Evolutionary conservation across 2,888 invertebrate genomes (phyloP), one percentile per base, ranked within the genome.

Genomic region (Nomada ferruginata): DNA sequence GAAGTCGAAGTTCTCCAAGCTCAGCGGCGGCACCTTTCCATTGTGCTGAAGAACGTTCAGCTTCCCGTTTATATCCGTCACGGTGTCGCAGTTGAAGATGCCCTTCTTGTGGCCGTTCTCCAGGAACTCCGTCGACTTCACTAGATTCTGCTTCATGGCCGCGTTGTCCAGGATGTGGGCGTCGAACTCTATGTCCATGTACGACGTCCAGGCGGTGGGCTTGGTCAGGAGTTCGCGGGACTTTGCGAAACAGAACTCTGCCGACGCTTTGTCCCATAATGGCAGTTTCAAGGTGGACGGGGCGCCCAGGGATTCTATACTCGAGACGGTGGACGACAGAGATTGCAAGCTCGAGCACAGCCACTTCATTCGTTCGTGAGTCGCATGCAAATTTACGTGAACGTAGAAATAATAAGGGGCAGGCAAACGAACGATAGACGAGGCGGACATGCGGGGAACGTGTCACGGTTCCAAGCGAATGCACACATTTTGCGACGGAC

Each of bases 171-270:
- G 71, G 1, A 92, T 88, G 3, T 87, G 91, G 0, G 91, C 80
- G 59, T 93, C 92, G 23, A 93, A 90, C 11, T 93, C 93, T 4
- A 92, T 90, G 63, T 93, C 92, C 85, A 92, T 91, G 79, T 94
- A 94, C 0, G 92, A 92, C 0, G 93, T 90, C 93, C 93, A 93
- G 5, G 92, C 92, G 57, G 90, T 92, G 0, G 96, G 96, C 68
- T 96, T 95, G 53, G 96, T 95, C 2, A 96, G 93, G 18, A 96
- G 94, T 91, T 96, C 96, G 7, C 96, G 95, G 0, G 96, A 96
- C 89, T 96, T 96, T 53, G 96, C 96, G 90, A 96, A 96, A 91
- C 96, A 96, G 91, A 96, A 96, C 92, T 96, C 96, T 0, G 96
- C 96, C 15, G 96, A 96, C n/a, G 96, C 96, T 91, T 96, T 96